phyloP scores from a whole-genome alignment of 2,888 invertebrate genomes.

The Hyposoter didymator region DNA sequence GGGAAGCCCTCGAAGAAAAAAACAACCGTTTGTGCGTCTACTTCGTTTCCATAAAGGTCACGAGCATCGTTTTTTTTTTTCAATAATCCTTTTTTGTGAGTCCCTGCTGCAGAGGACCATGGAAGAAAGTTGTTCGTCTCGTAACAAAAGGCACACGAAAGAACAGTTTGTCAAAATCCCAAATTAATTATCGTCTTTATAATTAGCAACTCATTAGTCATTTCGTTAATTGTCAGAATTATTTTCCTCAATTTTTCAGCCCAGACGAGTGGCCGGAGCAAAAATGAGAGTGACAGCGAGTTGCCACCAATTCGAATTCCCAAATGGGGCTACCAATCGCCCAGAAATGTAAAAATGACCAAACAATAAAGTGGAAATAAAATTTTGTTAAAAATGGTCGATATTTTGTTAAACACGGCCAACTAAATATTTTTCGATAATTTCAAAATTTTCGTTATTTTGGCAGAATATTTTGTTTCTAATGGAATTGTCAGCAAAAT shows the following conservation, averaged over 20 bases:
- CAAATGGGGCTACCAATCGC: neutral
- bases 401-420: no score
- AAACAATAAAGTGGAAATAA: no score
- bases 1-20: conserved; percentile 7
- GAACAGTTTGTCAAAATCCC: neutral
- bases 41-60: conserved; percentile 53
- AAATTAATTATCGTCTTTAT: neutral
- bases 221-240: neutral
- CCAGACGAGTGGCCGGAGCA: neutral
- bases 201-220: neutral
- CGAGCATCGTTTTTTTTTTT: neutral
- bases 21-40: conserved; percentile 18
- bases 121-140: no score
- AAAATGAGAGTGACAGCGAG: no score
- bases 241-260: neutral
- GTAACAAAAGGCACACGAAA: no score
- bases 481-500: no score
- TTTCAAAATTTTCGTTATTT: no score
- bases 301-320: neutral
- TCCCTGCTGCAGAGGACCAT: no score
- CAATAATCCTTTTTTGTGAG: neutral
- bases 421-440: no score
- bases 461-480: no score
- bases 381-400: no score
- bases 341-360: conserved; percentile 4